These are phyloP conservation scores for Pelagia noctiluca DNA, from an alignment of 30 jellyfish, hydroid and myxozoan species.

Conservation along the genomic window DNA sequence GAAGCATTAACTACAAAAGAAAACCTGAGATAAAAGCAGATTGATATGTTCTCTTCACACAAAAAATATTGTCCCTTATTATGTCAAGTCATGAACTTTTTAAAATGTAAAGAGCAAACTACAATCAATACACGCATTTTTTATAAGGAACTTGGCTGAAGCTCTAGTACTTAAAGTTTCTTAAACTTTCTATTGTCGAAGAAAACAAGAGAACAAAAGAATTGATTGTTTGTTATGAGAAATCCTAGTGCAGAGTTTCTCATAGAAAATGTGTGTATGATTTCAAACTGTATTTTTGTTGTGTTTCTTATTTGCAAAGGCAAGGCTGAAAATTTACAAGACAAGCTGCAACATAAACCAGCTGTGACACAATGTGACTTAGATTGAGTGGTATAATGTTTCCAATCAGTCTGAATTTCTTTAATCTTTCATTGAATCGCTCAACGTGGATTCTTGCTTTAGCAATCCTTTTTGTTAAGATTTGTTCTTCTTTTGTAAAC, in stretches of 20 bases:
- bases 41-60: no score
- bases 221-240: neutral
- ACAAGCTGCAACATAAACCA: conserved; percentile 75
- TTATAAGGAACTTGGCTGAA: no score
- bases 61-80: no score
- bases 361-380: conserved; percentile 79
- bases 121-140: no score
- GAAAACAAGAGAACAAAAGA: no score
- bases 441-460: conserved; percentile 91
- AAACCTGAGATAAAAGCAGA: neutral
- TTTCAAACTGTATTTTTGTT: neutral
- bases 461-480: conserved; percentile 74
- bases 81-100: no score
- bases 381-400: conserved; percentile 75
- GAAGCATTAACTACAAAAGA: neutral
- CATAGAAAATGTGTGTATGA: no score
- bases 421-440: conserved; percentile 84
- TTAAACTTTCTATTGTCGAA: no score
- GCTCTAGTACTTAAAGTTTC: no score
- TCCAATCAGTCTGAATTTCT: conserved; percentile 66
- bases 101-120: no score
- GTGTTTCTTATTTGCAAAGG: conserved; percentile 39
- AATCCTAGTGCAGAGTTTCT: neutral
- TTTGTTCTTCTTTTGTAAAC: conserved; percentile 73
- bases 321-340: conserved; percentile 62